phyloP scores from a whole-genome alignment of 2,797 vertebrate species.

The Mastacembelus armatus region DNA sequence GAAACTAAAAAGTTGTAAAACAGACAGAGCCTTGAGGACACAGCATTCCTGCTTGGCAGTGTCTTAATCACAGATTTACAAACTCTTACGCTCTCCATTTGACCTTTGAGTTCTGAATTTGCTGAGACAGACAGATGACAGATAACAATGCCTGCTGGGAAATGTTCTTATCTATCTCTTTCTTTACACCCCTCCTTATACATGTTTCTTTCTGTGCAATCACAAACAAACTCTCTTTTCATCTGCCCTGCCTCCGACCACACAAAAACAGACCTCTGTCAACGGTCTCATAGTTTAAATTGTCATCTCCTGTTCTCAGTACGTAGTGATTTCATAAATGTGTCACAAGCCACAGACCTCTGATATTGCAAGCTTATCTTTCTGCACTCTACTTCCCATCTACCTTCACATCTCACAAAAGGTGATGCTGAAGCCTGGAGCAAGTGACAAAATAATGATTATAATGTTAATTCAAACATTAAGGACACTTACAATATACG shows the following conservation, averaged over 20 bases:
- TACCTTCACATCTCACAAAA: background rate
- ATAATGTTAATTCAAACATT: constrained; percentile 1
- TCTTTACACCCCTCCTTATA: background rate
- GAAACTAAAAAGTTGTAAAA: background rate
- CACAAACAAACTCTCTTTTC: background rate
- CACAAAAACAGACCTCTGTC: background rate
- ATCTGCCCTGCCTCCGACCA: background rate
- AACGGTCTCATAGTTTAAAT: background rate
- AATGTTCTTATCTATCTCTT: constrained; percentile 27
- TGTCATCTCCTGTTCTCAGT: too few relatives aligned
- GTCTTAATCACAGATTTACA: constrained; percentile 26
- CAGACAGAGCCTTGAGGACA: constrained; percentile 11
- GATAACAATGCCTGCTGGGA: constrained; percentile 20
- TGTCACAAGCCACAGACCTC: background rate
- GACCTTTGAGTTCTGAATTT: constrained; percentile 50
- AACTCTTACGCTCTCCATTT: constrained; percentile 17
- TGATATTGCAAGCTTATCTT: background rate
- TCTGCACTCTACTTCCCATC: background rate
- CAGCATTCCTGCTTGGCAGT: constrained; percentile 15
- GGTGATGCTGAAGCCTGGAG: background rate
- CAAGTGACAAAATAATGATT: constrained; percentile 10
- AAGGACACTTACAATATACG: background rate
- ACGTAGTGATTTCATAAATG: too few relatives aligned
- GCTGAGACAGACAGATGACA: constrained; percentile 28
- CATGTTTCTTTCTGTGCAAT: constrained; percentile 1